Base-by-base conservation (phyloP, 2,113 vertebrate species). In the Pipa parva region DNA sequence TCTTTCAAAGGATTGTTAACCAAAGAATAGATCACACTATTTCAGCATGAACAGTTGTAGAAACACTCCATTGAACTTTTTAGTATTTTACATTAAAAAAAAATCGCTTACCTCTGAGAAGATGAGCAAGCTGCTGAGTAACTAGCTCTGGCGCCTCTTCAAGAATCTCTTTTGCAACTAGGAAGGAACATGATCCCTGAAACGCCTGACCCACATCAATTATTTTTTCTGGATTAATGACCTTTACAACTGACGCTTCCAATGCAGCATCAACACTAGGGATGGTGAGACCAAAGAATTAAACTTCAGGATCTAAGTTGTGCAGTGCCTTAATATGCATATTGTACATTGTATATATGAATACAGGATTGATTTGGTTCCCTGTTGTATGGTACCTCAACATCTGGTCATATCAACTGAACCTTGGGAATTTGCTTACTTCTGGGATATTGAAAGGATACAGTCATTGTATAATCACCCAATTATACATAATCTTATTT, bases 91-190 rank as follows among this genome's bases (percentile, higher is more conserved):
- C 29, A 78, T 78, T n/a, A 78, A 81, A 84, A 81, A 74, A 71
- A 73, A 76, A 81, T 87, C 79, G 79, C 92, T 94, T 87, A 97
- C 95, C 95, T 97, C 93, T 87, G 75, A 97, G 92, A 76, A 91
- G 86, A 89, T 92, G 90, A 83, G 92, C 87, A 86, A 94, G 89
- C 79, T 87, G 87, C 77, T 87, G 85, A 71, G 88, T 89, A 88
- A 94, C 81, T 84, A 91, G 91, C 82, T 93, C 92, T 7, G 91
- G 88, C 82, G 94, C 91, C 74, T 95, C 90, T 85, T 86, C 91
- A 87, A 95, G 91, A 86, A 97, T 91, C 82, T 96, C 91, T 81
- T 85, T 89, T 78, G 89, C 76, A 77, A 97, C 92, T 52, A 90
- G 81, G 22, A 83, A 88, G 57, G 90, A 87, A 48, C 80, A 88